Percentiles rank a stretch among this genome's conserved stretches.
Conservation (phyloP, 92 coral and sea anemone species). For the Muricea muricata region DNA sequence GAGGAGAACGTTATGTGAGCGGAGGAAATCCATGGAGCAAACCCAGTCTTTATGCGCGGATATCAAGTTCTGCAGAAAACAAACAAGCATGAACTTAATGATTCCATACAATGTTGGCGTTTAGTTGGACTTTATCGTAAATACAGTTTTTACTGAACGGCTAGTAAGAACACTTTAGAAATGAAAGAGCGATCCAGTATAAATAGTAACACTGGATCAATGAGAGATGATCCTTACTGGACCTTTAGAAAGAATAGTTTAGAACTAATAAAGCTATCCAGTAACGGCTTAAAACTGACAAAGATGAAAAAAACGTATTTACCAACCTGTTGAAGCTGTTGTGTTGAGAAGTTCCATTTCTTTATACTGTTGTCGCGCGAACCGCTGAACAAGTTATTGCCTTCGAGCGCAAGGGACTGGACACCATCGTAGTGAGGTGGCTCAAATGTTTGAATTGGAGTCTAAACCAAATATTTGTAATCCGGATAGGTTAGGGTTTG, state of each 20-base stretch:
- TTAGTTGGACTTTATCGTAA: too few species aligned
- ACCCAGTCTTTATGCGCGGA: constrained; percentile 99
- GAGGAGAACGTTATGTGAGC: constrained; percentile 82
- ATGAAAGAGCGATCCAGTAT: too few species aligned
- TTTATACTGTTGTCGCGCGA: constrained; percentile 97
- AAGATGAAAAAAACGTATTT: not conserved
- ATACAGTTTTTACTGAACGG: too few species aligned
- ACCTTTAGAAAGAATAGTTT: too few species aligned
- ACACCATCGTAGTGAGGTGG: constrained; percentile 99
- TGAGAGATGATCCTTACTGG: too few species aligned
- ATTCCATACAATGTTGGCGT: not conserved
- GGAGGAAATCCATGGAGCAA: constrained; percentile 86
- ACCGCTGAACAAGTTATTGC: constrained; percentile 88
- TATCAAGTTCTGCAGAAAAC: constrained; percentile 74
- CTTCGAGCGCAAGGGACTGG: constrained; percentile 88
- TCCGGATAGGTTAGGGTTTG: not conserved
- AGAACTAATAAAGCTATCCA: too few species aligned
- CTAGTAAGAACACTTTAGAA: too few species aligned
- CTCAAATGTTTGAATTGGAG: constrained; percentile 83
- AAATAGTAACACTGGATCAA: too few species aligned
- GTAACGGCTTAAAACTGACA: too few species aligned
- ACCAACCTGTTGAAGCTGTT: constrained; percentile 83
- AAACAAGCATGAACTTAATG: too few species aligned
- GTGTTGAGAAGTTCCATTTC: constrained; percentile 90
- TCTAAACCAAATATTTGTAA: constrained; percentile 51